Conservation (phyloP, 2,797 vertebrate species). For the Pantherophis vulpinus region DNA sequence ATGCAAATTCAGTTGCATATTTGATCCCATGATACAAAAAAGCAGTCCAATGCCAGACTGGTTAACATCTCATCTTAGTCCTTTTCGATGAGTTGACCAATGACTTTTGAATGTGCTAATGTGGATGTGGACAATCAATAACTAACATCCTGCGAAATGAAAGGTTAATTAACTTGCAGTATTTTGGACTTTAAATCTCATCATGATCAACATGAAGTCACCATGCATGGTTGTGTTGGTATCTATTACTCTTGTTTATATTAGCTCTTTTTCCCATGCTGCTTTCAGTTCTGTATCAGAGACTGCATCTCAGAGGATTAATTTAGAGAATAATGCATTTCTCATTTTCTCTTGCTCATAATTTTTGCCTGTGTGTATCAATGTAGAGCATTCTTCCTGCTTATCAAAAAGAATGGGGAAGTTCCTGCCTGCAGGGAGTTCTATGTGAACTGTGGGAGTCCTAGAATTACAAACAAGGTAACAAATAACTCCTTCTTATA, state of each 20-base stretch:
- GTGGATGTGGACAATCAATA: neutral
- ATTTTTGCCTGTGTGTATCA: neutral
- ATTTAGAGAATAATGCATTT: neutral
- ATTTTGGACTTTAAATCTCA: neutral
- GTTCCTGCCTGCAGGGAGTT: neutral
- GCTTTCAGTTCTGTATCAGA: neutral
- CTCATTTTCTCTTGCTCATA: neutral
- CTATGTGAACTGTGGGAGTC: neutral
- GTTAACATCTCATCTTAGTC: neutral
- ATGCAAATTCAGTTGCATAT: neutral
- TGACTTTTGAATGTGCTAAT: neutral
- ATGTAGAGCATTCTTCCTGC: neutral
- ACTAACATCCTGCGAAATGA: neutral
- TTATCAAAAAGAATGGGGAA: neutral
- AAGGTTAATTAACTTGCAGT: neutral
- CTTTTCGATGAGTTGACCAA: neutral
- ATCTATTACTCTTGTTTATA: neutral
- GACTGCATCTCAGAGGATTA: neutral
- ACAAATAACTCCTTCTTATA: slow-evolving; percentile 48
- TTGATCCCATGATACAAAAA: neutral
- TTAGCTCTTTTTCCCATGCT: neutral
- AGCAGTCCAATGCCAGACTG: neutral
- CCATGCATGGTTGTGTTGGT: neutral
- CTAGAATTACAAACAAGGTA: slow-evolving; percentile 27
- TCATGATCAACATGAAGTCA: neutral